These are phyloP conservation scores for Drosophila trapezifrons DNA, from an alignment of 1,140 invertebrate genomes.

Conservation along the genomic window DNA sequence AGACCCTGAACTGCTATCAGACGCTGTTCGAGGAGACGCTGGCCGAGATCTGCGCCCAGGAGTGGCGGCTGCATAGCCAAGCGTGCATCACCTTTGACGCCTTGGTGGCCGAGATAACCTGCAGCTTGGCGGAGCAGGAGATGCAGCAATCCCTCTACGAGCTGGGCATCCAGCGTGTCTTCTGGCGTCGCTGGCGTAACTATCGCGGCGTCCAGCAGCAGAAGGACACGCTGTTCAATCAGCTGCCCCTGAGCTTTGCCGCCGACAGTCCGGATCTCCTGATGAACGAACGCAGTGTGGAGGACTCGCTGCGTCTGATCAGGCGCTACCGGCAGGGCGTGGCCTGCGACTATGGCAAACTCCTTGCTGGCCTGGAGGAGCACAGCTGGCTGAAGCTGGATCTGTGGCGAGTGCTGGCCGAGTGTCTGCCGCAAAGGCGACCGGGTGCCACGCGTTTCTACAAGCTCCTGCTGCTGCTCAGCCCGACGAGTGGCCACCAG, in stretches of 20 bases:
- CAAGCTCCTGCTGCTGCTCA: slow-evolving; percentile 88
- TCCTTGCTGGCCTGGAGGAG: slow-evolving; percentile 57
- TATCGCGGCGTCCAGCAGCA: slow-evolving; percentile 52
- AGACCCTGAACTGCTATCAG: slow-evolving; percentile 26
- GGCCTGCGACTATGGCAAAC: slow-evolving; percentile 56
- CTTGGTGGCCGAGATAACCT: slow-evolving; percentile 58
- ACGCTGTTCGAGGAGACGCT: slow-evolving; percentile 27
- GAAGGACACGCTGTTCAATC: slow-evolving; percentile 52
- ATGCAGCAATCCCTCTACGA: slow-evolving; percentile 38
- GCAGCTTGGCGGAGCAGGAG: not conserved
- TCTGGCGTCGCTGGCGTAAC: slow-evolving; percentile 54
- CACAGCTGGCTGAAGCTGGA: slow-evolving; percentile 59
- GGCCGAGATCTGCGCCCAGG: slow-evolving; percentile 14
- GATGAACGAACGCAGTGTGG: slow-evolving; percentile 14
- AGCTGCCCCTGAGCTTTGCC: slow-evolving; percentile 56
- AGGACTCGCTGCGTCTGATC: slow-evolving; percentile 56
- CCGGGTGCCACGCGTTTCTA: slow-evolving; percentile 85
- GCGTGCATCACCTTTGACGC: slow-evolving; percentile 23
- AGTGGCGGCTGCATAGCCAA: slow-evolving; percentile 12
- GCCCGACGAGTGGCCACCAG: slow-evolving; percentile 85
- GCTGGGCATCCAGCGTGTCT: slow-evolving; percentile 42
- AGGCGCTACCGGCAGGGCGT: slow-evolving; percentile 72
- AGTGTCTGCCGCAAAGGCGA: slow-evolving; percentile 12
- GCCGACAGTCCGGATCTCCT: slow-evolving; percentile 14
- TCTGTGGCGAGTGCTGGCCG: slow-evolving; percentile 53